Conservation (phyloP, 2,797 vertebrate species). For the Hydrolagus colliei region DNA sequence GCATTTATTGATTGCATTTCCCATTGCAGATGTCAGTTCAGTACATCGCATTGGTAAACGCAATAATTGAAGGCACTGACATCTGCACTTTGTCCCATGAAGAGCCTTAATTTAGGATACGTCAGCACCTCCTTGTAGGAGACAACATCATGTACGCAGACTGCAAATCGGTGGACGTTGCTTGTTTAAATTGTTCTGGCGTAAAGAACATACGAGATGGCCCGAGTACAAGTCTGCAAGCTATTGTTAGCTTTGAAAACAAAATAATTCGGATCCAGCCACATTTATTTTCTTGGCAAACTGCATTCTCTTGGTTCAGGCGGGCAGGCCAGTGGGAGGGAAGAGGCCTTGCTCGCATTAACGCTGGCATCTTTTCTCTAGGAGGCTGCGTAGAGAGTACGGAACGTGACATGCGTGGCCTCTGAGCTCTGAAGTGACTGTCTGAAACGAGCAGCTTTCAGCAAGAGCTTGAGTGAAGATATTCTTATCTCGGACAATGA, state of each 20-base stretch:
- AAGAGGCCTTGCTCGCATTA: no score
- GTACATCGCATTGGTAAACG: neutral
- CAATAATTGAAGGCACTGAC: neutral
- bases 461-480: conserved; percentile 1
- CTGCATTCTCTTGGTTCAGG: neutral
- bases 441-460: conserved; percentile 4
- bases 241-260: no score
- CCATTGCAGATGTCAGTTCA: no score
- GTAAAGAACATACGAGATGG: no score
- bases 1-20: no score
- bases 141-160: no score
- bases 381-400: neutral
- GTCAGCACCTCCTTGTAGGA: no score
- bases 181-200: no score
- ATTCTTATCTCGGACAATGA: neutral
- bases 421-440: neutral
- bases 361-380: no score
- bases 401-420: neutral
- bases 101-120: neutral
- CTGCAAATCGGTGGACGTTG: no score
- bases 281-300: neutral
- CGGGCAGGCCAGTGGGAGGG: no score
- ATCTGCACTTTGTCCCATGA: neutral
- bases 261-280: neutral
- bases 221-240: no score